A percentile compares a stretch with the other conserved stretches of the same genome.
Conservation (phyloP, 2,113 vertebrate species). For the Pogonocichla stellata region DNA sequence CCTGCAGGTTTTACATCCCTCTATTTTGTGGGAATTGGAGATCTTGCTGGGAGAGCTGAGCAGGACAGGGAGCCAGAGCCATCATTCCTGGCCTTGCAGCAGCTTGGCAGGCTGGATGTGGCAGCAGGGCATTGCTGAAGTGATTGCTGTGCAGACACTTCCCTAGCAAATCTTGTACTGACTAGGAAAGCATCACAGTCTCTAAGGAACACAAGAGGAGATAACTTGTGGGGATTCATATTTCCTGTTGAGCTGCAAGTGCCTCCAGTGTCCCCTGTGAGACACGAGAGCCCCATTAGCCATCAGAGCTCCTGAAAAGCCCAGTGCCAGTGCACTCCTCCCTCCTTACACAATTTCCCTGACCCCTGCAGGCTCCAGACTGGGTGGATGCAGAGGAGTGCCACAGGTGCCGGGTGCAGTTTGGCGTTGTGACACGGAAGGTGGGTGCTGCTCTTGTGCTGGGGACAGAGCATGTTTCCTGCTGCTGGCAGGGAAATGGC, state of each 20-base stretch:
- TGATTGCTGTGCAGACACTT: not conserved
- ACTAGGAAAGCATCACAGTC: not conserved
- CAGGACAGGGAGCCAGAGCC: not conserved
- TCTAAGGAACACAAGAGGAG: not conserved
- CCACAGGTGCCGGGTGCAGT: conserved; percentile 95
- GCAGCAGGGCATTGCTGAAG: not conserved
- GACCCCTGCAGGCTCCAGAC: conserved; percentile 85
- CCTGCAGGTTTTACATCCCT: not conserved
- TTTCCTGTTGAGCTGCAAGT: not conserved
- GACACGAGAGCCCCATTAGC: not conserved
- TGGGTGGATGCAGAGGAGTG: conserved; percentile 99
- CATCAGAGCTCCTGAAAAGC: not conserved
- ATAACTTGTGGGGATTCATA: not conserved
- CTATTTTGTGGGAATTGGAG: rapidly evolving
- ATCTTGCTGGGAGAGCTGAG: not conserved
- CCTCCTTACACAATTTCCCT: not conserved
- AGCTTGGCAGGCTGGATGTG: not conserved
- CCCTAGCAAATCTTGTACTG: not conserved
- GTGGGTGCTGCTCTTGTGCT: conserved; percentile 67
- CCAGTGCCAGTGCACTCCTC: rapidly evolving
- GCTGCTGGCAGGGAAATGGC: not conserved
- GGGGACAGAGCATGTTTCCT: rapidly evolving
- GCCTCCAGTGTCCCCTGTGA: not conserved
- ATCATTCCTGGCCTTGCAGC: not conserved
- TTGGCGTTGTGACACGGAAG: conserved; percentile 95